Base-by-base conservation (phyloP, 2,113 vertebrate species). In the Nothobranchius kuhntae region DNA sequence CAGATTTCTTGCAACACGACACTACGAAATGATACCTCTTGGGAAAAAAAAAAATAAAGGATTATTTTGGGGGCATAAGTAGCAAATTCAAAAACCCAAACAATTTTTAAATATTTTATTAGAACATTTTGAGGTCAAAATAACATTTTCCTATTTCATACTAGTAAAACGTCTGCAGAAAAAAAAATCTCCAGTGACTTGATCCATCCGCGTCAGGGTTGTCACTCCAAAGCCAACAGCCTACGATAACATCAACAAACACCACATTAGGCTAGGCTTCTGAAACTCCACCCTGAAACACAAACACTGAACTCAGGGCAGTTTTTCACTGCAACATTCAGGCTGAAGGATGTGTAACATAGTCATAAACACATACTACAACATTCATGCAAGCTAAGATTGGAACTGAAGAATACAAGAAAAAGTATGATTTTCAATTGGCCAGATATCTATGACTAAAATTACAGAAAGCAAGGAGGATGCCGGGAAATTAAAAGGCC, bases 271-370 rank as follows among this genome's bases (percentile, higher is more conserved):
- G 48, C 24, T 14, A n/a, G 24, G 42, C 55, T 24, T 53, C 35
- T 55, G 9, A 74, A 58, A 57, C 87, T 78, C 81, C 92, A 81
- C 89, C 91, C 86, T 73, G 83, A 82, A 89, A 89, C 60, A 75
- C 85, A 92, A 91, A 93, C 85, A 89, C 36, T 6, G 42, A 53
- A 36, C 48, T 13, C 46, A 42, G 21, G 63, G 66, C 24, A 56
- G 14, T 38, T 61, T 52, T 13, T 48, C 38, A 21, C 10, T 35
- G 11, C 58, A 69, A 58, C 52, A 50, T 48, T 9, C 45, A 55
- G 44, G 35, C 48, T 52, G 21, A 71, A 69, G 65, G 54, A 36
- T 17, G 1, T 44, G 42, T 42, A 50, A 65, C 51, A 10, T n/a
- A 55, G 38, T 2, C 15, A 26, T 15, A 24, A 12, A 4, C 13